These are phyloP conservation scores for Microplitis mediator DNA, from an alignment of 1,140 invertebrate genomes.

Conservation along the genomic window DNA sequence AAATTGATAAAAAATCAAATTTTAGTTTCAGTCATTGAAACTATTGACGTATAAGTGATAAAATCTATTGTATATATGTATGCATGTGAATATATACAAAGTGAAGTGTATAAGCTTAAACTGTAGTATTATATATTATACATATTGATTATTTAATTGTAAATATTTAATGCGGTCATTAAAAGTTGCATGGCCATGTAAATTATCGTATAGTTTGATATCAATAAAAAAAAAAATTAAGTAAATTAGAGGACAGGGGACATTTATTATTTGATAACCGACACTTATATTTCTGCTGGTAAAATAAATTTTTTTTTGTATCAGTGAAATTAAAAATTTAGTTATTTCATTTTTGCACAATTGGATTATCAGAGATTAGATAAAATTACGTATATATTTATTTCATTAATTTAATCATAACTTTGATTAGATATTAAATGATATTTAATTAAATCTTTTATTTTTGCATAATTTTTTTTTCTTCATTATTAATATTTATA, in stretches of 20 bases:
- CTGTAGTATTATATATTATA: neutral
- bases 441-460: neutral
- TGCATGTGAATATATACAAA: neutral
- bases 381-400: slow-evolving; percentile 13
- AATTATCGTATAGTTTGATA: too few relatives aligned
- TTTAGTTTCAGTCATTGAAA: neutral
- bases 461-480: neutral
- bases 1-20: too few relatives aligned
- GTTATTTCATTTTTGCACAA: neutral
- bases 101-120: too few relatives aligned
- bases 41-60: neutral
- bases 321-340: too few relatives aligned
- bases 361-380: slow-evolving; percentile 26
- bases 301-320: too few relatives aligned
- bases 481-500: too few relatives aligned
- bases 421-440: neutral
- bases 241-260: too few relatives aligned
- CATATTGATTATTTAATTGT: slow-evolving; percentile 2
- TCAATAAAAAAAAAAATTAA: too few relatives aligned
- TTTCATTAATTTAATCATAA: slow-evolving; percentile 14
- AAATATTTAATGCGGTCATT: neutral
- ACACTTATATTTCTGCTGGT: neutral
- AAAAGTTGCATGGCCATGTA: too few relatives aligned
- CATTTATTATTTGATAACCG: neutral
- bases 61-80: neutral